Base-by-base conservation (phyloP, 53 echinoderm and acorn worm genomes). In the Henricia sp. region DNA sequence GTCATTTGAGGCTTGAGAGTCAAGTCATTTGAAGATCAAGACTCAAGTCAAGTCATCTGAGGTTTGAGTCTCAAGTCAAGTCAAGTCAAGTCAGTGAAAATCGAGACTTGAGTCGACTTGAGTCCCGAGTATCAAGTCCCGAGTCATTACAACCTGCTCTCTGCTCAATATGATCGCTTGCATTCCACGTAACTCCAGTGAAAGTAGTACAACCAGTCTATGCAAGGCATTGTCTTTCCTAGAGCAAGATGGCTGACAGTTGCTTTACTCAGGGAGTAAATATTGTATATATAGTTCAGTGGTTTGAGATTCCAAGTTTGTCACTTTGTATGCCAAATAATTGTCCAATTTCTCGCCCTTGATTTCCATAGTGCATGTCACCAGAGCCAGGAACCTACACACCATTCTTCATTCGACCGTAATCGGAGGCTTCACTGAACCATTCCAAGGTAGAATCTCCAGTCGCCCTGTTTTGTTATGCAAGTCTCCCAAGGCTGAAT, bases 371-470 rank as follows among this genome's bases (percentile, higher is more conserved):
- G 93, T 89, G 82, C 51, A 74, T 85, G 17, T 48, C 48, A 10
- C 77, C 85, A 2, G 88, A 88, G 36, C 88, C 82, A n/a, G 93
- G 93, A 8, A 88, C 93, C 25, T 91, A 77, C 76, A 70, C 56
- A 9, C 93, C 93, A 16, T 93, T 91, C 70, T 93, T 93, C 74
- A 68, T 93, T 16, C 80, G 93, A 54, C 87, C 70, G 54, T 87
- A 80, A 57, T 13, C 8, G 37, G 36, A 6, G n/a, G 37, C 66
- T 4, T 17, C 58, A 58, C 27, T 8, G 4, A n/a, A n/a, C n/a
- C n/a, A n/a, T n/a, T n/a, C n/a, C n/a, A n/a, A n/a, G n/a, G n/a
- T n/a, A n/a, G n/a, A n/a, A n/a, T n/a, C n/a, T n/a, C n/a, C n/a
- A n/a, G n/a, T n/a, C n/a, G n/a, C n/a, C n/a, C n/a, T n/a, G n/a